These are phyloP conservation scores for Prenolepis imparis DNA, from an alignment of 2,888 invertebrate genomes.

Conservation along the genomic window DNA sequence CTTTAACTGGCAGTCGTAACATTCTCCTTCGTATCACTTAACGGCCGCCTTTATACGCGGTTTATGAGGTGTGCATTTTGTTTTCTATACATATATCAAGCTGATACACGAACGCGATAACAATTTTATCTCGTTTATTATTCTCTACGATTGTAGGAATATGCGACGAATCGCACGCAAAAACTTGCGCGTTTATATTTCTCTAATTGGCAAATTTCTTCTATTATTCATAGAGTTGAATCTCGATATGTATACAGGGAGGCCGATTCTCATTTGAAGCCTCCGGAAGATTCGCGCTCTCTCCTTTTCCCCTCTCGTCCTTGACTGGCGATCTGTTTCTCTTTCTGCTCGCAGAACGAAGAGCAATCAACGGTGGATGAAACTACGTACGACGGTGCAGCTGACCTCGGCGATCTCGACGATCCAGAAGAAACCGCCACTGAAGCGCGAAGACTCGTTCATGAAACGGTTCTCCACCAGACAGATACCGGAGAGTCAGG, in stretches of 20 bases:
- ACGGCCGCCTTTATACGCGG: neutral
- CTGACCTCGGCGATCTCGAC: slow-evolving; percentile 93
- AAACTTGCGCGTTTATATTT: neutral
- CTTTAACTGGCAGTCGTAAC: slow-evolving; percentile 1
- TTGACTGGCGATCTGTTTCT: slow-evolving; percentile 57
- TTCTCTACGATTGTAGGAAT: neutral
- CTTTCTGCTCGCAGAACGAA: slow-evolving; percentile 90
- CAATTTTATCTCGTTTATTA: neutral
- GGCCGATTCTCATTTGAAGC: neutral
- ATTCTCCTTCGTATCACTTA: neutral
- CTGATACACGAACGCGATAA: neutral
- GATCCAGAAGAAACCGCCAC: slow-evolving; percentile 94
- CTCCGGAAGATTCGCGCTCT: neutral
- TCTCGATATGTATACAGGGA: neutral
- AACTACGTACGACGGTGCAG: slow-evolving; percentile 97
- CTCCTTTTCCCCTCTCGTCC: neutral
- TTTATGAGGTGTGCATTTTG: slow-evolving; percentile 3
- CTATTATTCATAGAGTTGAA: neutral
- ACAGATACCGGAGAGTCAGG: slow-evolving; percentile 95
- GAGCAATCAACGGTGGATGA: slow-evolving; percentile 98
- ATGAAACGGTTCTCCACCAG: slow-evolving; percentile 97
- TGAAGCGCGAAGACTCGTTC: slow-evolving; percentile 97
- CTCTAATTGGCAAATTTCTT: neutral
- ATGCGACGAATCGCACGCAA: neutral
- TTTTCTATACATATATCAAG: neutral